Evolutionary conservation across 2,888 invertebrate species (phyloP).

Genomic region (Lomographa bimaculata): DNA sequence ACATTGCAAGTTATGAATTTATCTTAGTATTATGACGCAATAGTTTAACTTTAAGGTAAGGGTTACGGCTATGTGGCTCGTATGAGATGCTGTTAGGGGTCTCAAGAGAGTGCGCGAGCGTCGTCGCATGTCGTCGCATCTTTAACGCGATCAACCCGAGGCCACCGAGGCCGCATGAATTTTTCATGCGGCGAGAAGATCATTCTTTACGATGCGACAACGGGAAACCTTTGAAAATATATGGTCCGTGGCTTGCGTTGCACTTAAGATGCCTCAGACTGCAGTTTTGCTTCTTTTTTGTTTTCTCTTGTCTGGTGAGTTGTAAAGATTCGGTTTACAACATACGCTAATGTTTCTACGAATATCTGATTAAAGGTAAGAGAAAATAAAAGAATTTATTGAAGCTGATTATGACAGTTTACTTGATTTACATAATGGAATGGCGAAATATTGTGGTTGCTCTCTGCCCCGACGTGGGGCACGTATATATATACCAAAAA

Average conservation of each 20-base stretch:
- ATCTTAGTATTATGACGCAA: slow-evolving; percentile 25
- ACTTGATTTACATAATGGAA: no score
- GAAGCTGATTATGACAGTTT: no score
- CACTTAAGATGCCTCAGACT: slow-evolving; percentile 20
- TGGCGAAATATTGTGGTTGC: no score
- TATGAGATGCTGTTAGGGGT: slow-evolving; percentile 51
- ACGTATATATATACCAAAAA: no score
- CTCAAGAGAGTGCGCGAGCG: slow-evolving; percentile 64
- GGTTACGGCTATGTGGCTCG: slow-evolving; percentile 8
- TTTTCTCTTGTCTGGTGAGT: slow-evolving; percentile 12
- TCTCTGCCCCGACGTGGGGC: no score
- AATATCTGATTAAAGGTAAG: no score
- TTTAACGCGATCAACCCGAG: slow-evolving; percentile 71
- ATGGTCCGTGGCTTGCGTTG: slow-evolving; percentile 50
- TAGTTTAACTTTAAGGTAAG: slow-evolving; percentile 34
- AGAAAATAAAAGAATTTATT: no score
- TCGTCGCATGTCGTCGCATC: slow-evolving; percentile 47
- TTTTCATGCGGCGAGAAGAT: slow-evolving; percentile 78
- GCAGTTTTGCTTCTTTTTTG: slow-evolving; percentile 24
- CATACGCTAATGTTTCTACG: no score
- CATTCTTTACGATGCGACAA: slow-evolving; percentile 81
- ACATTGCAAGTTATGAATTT: slow-evolving; percentile 13
- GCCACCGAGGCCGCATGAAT: slow-evolving; percentile 70
- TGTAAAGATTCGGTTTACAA: no score
- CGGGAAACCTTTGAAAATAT: slow-evolving; percentile 70